Evolutionary conservation across 2,113 vertebrate genomes (phyloP).

Genomic region (Lethenteron reissneri): DNA sequence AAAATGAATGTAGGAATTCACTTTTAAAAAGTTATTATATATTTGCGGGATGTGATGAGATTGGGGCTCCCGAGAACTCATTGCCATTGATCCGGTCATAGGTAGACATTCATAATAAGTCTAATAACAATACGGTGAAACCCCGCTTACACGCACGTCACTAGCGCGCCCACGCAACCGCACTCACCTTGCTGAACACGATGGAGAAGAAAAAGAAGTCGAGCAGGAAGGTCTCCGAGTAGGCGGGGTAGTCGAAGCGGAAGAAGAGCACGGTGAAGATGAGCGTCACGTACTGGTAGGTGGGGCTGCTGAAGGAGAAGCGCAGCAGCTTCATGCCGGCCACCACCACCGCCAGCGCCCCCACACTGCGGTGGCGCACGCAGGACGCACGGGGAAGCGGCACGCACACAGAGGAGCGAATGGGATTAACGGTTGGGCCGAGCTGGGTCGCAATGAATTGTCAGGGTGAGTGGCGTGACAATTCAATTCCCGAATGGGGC

Average conservation of each 20-base stretch:
- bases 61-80: too few relatives aligned
- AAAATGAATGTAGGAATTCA: too few relatives aligned
- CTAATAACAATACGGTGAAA: too few relatives aligned
- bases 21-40: too few relatives aligned
- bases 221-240: conserved; percentile 77
- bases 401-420: conserved; percentile 17
- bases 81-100: too few relatives aligned
- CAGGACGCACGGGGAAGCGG: conserved; percentile 12
- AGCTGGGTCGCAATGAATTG: too few relatives aligned
- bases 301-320: conserved; percentile 70
- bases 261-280: conserved; percentile 80
- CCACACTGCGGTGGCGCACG: conserved; percentile 31
- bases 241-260: conserved; percentile 59
- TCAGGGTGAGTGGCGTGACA: too few relatives aligned
- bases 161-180: conserved; percentile 8
- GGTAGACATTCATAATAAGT: too few relatives aligned
- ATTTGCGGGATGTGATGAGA: too few relatives aligned
- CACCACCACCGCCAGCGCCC: conserved; percentile 62
- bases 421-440: not conserved
- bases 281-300: conserved; percentile 61
- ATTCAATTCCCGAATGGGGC: too few relatives aligned
- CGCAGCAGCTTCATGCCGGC: conserved; percentile 83
- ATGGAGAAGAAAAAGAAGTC: conserved; percentile 94
- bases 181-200: conserved; percentile 65
- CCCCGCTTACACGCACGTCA: too few relatives aligned